Evolutionary conservation across 2,888 invertebrate species (phyloP), one percentile per base, ranked within the genome.

Genomic region (Bellardia pandia): DNA sequence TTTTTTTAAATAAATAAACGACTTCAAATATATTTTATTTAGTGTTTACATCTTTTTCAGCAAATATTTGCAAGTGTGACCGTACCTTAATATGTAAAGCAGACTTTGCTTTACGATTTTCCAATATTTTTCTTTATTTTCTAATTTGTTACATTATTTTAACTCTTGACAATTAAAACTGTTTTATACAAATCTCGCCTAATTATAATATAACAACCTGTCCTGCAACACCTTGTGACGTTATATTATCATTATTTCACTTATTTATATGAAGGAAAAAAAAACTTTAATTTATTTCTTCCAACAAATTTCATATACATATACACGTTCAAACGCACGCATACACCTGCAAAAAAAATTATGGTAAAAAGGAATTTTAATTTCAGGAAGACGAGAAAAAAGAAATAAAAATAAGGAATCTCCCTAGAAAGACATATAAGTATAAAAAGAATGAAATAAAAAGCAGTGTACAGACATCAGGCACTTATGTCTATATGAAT

Each of bases 401-500:
- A 9, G 11, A n/a, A 60, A 75, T 69, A 42, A 42, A 62, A 7
- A 45, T 53, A 62, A 53, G 11, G 4, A n/a, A 69, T 51, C n/a
- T 14, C 48, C n/a, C 16, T 56, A 8, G 48, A 66, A 42, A 37
- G 11, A 56, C 3, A 9, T 13, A 51, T 42, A 48, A 33, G 48
- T 45, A 45, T 11, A 37, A 48, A 60, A 69, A 72, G 56, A 68
- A 33, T 30, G 4, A 72, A 48, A 51, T 23, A 62, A 42, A 42
- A 42, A 23, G 11, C 4, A 64, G 11, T 42, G 37, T 3, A 80
- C 53, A 72, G 62, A 13, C 72, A 58, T 66, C 60, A 85, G 74
- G 80, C 68, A 80, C 62, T 79, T 85, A 40, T 45, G 30, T 66
- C 37, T 42, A 30, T 75, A 69, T 53, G 60, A 62, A 75, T 37